These are phyloP conservation scores for Ischnura elegans DNA, from an alignment of 2,888 invertebrate genomes.

Conservation along the genomic window DNA sequence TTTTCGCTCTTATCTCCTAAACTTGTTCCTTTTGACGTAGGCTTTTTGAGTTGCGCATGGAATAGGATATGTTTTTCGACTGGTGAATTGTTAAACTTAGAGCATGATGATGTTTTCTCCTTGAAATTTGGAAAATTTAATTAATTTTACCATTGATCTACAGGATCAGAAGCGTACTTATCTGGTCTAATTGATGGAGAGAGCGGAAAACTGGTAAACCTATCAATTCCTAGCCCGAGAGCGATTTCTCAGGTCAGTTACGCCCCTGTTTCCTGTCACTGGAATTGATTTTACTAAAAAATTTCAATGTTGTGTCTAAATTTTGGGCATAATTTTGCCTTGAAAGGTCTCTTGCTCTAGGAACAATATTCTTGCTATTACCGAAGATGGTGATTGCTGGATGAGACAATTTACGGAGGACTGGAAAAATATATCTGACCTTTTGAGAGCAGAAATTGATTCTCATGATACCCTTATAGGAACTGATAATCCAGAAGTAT, in stretches of 20 bases:
- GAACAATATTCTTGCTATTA: slow-evolving; percentile 71
- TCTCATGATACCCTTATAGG: slow-evolving; percentile 55
- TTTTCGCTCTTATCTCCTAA: not conserved
- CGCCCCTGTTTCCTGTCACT: not conserved
- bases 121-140: not conserved
- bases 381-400: slow-evolving; percentile 72
- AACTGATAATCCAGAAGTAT: slow-evolving; percentile 71
- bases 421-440: slow-evolving; percentile 71
- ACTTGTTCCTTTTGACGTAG: not conserved
- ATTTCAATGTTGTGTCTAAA: not conserved
- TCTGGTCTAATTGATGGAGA: slow-evolving; percentile 33
- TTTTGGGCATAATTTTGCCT: not conserved
- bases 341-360: slow-evolving; percentile 71
- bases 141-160: not conserved
- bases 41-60: not conserved
- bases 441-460: slow-evolving; percentile 70
- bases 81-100: not conserved
- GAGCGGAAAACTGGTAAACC: not conserved
- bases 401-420: slow-evolving; percentile 69
- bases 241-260: not conserved
- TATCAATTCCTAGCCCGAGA: not conserved
- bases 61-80: slow-evolving; percentile 19
- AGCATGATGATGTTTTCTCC: not conserved
- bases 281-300: not conserved
- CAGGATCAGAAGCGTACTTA: slow-evolving; percentile 39